A percentile compares a stretch with the other conserved stretches of the same genome.
Conservation (phyloP, 1,140 invertebrate genomes). For the Chironomus tepperi region DNA sequence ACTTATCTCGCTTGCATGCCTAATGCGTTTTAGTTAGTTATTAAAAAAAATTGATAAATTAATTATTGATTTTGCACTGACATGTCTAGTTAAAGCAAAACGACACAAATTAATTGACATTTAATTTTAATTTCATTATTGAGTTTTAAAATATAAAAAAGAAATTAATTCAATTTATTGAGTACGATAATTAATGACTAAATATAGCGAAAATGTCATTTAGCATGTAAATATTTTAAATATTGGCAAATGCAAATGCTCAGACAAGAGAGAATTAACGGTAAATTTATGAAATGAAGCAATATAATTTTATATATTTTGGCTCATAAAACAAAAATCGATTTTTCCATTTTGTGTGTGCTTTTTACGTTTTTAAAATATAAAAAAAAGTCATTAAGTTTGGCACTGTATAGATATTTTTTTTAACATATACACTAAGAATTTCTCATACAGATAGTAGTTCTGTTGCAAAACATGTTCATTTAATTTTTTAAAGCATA, state of each 20-base stretch:
- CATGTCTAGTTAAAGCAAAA: no score
- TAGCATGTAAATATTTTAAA: background rate
- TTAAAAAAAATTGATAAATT: no score
- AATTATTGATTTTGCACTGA: no score
- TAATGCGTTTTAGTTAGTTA: no score
- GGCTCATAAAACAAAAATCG: conserved; percentile 2
- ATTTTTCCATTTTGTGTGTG: background rate
- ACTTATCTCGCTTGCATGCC: no score
- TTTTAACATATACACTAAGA: no score
- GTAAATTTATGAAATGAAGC: conserved; percentile 3
- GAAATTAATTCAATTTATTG: background rate
- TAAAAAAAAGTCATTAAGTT: conserved; percentile 1
- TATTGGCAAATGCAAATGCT: background rate
- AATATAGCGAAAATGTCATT: background rate
- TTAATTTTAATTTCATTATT: background rate
- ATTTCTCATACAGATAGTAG: no score
- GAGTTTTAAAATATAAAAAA: background rate
- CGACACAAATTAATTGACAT: no score
- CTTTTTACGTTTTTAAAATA: background rate
- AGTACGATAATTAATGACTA: background rate
- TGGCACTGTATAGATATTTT: background rate
- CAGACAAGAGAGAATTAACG: background rate
- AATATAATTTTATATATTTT: conserved; percentile 10
- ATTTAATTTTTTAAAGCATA: no score
- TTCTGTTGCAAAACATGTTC: no score